Conservation (phyloP, 2,797 vertebrate species). For the Cephalopachus bancanus region DNA sequence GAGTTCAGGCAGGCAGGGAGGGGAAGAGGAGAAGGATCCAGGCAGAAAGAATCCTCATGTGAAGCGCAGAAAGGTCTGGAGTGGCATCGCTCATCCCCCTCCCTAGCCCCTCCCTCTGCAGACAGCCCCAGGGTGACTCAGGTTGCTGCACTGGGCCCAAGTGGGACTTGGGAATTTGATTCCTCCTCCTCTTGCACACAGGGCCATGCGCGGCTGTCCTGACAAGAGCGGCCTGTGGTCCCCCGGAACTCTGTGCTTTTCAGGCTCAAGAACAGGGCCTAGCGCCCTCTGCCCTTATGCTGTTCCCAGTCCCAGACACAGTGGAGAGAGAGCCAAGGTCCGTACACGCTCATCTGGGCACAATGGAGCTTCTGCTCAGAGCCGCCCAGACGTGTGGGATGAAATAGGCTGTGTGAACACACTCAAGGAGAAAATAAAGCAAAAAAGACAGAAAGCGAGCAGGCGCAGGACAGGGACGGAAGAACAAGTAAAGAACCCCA, state of each 20-base stretch:
- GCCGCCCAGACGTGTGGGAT: not conserved
- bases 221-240: too few relatives aligned
- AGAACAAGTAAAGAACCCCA: not conserved
- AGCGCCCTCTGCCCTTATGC: too few relatives aligned
- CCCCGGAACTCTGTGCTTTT: not conserved
- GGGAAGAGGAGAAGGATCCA: not conserved
- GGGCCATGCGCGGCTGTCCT: not conserved
- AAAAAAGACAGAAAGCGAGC: not conserved
- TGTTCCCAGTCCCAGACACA: not conserved
- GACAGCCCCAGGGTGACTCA: not conserved
- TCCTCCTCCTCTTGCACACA: not conserved
- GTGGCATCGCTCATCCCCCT: not conserved
- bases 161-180: not conserved
- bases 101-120: not conserved
- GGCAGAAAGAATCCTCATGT: not conserved
- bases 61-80: not conserved
- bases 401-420: not conserved
- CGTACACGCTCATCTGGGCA: not conserved
- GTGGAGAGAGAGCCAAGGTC: not conserved
- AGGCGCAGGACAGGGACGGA: not conserved
- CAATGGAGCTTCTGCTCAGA: not conserved
- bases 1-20: not conserved
- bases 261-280: not conserved
- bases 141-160: not conserved
- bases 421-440: not conserved